These are phyloP conservation scores for Nyctalus aviator DNA, from an alignment of 2,797 vertebrate species.

Conservation along the genomic window DNA sequence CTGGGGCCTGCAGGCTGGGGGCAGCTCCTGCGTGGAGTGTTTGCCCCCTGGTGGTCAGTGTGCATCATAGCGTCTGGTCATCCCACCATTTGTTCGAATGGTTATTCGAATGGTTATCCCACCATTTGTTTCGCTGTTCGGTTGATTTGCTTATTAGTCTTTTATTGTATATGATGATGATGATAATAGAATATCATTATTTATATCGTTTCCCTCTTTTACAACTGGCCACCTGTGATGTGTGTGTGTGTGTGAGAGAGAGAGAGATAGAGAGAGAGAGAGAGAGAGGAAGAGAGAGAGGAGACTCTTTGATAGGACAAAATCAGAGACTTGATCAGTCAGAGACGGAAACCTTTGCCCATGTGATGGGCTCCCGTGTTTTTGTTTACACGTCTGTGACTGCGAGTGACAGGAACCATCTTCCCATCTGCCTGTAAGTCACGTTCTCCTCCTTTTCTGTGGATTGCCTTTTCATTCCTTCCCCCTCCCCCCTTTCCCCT, in stretches of 20 bases:
- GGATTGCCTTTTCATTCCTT: conserved; percentile 54
- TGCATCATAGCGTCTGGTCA: too few species aligned
- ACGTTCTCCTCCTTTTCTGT: conserved; percentile 48
- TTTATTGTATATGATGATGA: too few species aligned
- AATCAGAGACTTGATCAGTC: neutral
- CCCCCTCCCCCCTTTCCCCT: conserved; percentile 6
- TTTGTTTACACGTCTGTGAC: conserved; percentile 57
- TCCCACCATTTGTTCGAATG: too few species aligned
- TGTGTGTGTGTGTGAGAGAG: neutral
- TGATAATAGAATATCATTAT: neutral
- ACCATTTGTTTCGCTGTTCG: too few species aligned
- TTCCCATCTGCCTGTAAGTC: conserved; percentile 53
- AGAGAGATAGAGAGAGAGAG: too few species aligned
- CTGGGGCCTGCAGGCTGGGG: too few species aligned
- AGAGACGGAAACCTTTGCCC: conserved; percentile 16
- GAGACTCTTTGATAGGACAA: neutral
- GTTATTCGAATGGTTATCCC: too few species aligned
- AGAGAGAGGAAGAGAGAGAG: neutral
- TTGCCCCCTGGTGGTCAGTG: too few species aligned
- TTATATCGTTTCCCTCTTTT: neutral
- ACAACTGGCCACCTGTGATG: neutral
- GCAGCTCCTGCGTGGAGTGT: too few species aligned
- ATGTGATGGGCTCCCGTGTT: neutral
- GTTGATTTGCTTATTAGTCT: too few species aligned
- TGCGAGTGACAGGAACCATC: conserved; percentile 57